Evolutionary conservation across 1,140 invertebrate genomes (phyloP).

Genomic region (Saccostrea cuccullata): DNA sequence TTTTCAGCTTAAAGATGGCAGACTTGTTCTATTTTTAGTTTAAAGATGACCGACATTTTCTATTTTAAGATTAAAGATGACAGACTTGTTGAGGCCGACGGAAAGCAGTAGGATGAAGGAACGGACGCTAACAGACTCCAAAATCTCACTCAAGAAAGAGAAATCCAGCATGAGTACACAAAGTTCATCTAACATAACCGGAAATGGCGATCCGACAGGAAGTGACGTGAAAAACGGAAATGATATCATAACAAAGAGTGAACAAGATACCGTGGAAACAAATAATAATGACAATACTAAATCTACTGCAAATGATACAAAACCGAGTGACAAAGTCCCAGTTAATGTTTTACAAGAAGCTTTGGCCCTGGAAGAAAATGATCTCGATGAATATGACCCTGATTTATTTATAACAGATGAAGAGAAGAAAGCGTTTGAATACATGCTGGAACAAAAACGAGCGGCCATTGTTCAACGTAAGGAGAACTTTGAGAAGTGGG

Average conservation of each 20-base stretch:
- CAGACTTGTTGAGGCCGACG: constrained; percentile 11
- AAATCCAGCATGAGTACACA: constrained; percentile 11
- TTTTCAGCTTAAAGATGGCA: too few relatives aligned
- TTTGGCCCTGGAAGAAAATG: constrained; percentile 12
- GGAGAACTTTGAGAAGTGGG: constrained; percentile 50
- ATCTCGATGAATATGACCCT: constrained; percentile 52
- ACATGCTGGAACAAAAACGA: constrained; percentile 48
- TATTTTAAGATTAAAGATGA: constrained; percentile 5
- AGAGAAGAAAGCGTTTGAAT: constrained; percentile 52
- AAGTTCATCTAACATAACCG: neutral
- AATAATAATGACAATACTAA: neutral
- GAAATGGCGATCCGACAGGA: neutral
- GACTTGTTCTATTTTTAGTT: too few relatives aligned
- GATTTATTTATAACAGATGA: constrained; percentile 54
- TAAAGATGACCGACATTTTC: neutral
- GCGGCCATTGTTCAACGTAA: constrained; percentile 40
- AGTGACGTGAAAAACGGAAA: neutral
- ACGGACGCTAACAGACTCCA: neutral
- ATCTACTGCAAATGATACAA: neutral
- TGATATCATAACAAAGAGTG: neutral
- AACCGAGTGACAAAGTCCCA: neutral
- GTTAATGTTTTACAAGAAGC: constrained; percentile 12
- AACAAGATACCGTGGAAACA: neutral
- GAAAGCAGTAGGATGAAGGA: constrained; percentile 5
- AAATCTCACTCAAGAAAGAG: constrained; percentile 12